phyloP scores from a whole-genome alignment of 2,888 invertebrate species.

The Hypolimnas misippus region DNA sequence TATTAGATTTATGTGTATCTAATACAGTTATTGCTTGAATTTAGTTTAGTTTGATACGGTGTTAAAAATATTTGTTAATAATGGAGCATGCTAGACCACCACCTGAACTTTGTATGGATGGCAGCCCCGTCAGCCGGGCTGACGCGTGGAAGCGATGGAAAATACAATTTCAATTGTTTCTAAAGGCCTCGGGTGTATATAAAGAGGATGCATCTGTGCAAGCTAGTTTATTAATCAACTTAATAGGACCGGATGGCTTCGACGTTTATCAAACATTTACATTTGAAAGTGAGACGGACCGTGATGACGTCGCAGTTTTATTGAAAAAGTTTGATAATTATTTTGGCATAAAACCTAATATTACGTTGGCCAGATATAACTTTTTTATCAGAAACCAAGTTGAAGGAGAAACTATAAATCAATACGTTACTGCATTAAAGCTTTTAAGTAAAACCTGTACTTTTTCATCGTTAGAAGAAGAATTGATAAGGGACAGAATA shows the following conservation, averaged over 20 bases:
- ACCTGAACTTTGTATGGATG: slow-evolving; percentile 20
- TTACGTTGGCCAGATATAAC: slow-evolving; percentile 41
- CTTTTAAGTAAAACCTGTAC: slow-evolving; percentile 41
- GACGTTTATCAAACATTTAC: slow-evolving; percentile 35
- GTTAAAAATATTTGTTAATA: background rate
- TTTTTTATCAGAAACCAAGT: slow-evolving; percentile 21
- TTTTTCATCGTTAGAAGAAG: slow-evolving; percentile 36
- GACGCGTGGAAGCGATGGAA: slow-evolving; percentile 38
- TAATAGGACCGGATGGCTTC: slow-evolving; percentile 41
- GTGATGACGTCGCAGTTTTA: slow-evolving; percentile 36
- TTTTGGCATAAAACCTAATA: slow-evolving; percentile 37
- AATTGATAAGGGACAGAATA: slow-evolving; percentile 39
- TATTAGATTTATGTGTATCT: too few species aligned
- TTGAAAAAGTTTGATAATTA: slow-evolving; percentile 40
- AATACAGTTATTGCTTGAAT: too few species aligned
- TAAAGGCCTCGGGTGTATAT: slow-evolving; percentile 41
- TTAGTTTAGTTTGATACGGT: background rate
- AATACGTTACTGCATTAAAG: slow-evolving; percentile 44
- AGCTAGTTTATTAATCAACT: slow-evolving; percentile 42
- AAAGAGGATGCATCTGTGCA: slow-evolving; percentile 36
- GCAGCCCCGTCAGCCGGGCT: slow-evolving; percentile 32
- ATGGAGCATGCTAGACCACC: slow-evolving; percentile 18
- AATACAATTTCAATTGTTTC: slow-evolving; percentile 11
- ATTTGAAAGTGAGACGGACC: slow-evolving; percentile 31
- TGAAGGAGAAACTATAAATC: slow-evolving; percentile 39